phyloP scores from a whole-genome alignment of 2,797 vertebrate genomes.

The Poeciliopsis infans region DNA sequence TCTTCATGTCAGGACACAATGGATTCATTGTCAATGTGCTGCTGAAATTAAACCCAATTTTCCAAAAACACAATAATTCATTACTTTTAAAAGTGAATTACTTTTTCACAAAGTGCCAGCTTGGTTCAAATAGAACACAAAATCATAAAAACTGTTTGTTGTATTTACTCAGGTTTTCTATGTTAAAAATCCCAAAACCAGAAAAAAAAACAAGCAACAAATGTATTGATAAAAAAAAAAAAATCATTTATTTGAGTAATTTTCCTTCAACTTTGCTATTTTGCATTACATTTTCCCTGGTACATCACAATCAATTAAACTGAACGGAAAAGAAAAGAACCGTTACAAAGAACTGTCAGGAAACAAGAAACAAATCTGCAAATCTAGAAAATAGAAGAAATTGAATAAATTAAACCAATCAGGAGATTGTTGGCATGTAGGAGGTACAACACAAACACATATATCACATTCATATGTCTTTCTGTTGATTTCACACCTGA shows the following conservation, averaged over 20 bases:
- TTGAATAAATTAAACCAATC: background rate
- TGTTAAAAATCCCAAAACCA: background rate
- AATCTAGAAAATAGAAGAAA: background rate
- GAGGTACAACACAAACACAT: background rate
- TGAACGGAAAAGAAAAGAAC: background rate
- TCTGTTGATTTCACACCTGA: background rate
- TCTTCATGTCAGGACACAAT: background rate
- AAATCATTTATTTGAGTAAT: background rate
- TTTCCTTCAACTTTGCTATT: background rate
- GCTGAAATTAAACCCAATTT: background rate
- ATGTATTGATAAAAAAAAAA: background rate
- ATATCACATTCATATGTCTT: background rate
- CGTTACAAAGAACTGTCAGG: background rate
- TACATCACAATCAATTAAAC: background rate
- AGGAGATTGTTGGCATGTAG: background rate
- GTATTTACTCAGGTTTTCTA: background rate
- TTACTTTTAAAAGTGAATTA: background rate
- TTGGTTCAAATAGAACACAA: background rate
- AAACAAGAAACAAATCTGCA: background rate
- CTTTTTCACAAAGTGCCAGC: background rate
- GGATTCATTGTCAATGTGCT: background rate
- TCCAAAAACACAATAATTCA: background rate
- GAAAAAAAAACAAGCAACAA: background rate
- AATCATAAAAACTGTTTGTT: background rate
- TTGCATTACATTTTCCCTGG: background rate